Evolutionary conservation across 2,113 vertebrate species (phyloP), one percentile per base, ranked within the genome.

Genomic region (Heteronetta atricapilla): DNA sequence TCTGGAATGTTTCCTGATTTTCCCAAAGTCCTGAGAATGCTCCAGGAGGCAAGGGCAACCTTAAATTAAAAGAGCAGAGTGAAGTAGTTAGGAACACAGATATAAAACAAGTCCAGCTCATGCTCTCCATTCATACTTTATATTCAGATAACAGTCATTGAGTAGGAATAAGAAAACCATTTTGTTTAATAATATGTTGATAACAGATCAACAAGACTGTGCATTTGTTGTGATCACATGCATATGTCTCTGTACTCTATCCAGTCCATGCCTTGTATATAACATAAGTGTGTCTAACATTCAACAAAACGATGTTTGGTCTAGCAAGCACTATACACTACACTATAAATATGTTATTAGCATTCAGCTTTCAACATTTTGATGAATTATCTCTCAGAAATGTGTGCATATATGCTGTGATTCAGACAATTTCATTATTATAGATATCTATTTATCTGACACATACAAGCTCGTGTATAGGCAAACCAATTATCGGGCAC

Each of bases 21-120:
- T 99, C 98, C 99, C 99, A 99, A 93, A 99, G 98, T 74, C 98
- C 98, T 15, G 98, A 95, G 19, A 99, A 99, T 7, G 99, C 98
- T 72, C 99, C 99, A 28, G 99, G 99, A 67, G 99, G 98, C 86
- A 99, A 98, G 85, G 99, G 99, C 17, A 99, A 98, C 93, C 99
- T 99, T 93, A 82, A 70, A 95, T 80, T 76, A 86, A 97, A 78
- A 94, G 34, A 96, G 31, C 9, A 82, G 31, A 66, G 8, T 2
- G 6, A 83, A 92, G 3, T 11, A 79, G 13, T 72, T 53, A 60
- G 69, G 82, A 90, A 88, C 58, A 90, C 8, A 77, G 10, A 13
- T 53, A 13, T 8, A 81, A 38, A 38, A 68, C 5, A 78, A 63
- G 26, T 44, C 52, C 20, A 78, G 48, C 7, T 52, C 20, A 63